Conservation (phyloP, 2,797 vertebrate species). For the Catostomus latipinnis region DNA sequence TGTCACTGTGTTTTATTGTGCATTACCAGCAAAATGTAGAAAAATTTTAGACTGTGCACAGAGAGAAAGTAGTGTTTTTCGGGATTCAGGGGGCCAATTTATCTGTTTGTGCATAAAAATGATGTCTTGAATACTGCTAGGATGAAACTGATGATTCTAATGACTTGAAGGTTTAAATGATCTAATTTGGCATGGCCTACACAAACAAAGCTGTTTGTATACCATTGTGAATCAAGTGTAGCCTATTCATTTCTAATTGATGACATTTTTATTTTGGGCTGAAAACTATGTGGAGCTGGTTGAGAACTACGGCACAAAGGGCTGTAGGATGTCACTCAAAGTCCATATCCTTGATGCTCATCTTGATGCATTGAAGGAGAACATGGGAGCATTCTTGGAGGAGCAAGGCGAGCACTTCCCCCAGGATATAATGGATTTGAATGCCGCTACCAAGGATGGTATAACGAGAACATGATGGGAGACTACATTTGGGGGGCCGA, state of each 20-base stretch:
- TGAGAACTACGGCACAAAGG: no score
- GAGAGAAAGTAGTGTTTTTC: not conserved
- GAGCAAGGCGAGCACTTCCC: no score
- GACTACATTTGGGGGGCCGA: no score
- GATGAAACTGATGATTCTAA: constrained; percentile 26
- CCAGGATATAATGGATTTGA: no score
- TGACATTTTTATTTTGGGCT: not conserved
- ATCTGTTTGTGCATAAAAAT: not conserved
- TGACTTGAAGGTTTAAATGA: constrained; percentile 24
- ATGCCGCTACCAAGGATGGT: no score
- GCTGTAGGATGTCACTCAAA: no score
- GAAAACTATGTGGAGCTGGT: no score
- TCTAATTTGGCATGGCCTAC: constrained; percentile 32
- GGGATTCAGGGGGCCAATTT: not conserved
- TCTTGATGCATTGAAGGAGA: no score
- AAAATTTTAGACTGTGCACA: not conserved
- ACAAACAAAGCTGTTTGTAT: constrained; percentile 8
- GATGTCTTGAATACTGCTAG: constrained; percentile 19
- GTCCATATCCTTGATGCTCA: no score
- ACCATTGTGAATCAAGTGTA: not conserved
- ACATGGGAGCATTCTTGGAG: no score
- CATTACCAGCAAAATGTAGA: not conserved
- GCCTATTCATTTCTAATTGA: constrained; percentile 2
- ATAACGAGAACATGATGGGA: no score
- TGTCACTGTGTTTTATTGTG: not conserved